Base-by-base conservation (phyloP, 1,140 invertebrate genomes). In the Anadara kagoshimensis region DNA sequence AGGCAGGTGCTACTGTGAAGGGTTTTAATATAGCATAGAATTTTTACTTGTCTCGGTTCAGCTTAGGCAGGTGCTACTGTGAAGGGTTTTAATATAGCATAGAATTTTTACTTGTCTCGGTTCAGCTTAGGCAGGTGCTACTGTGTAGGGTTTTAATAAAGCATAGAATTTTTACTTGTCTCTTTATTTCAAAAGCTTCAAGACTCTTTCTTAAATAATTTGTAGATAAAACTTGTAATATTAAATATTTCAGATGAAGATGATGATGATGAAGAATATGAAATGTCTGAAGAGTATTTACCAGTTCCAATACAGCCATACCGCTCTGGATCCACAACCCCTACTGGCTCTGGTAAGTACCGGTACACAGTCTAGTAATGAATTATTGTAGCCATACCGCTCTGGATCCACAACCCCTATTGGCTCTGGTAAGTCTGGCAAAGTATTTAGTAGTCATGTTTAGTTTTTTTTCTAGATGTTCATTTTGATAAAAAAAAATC, bases 241-340 rank as follows among this genome's bases (percentile, higher is more conserved):
- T 0, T 41, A 16, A 5, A n/a, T 41, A 41, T n/a, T 59, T 29
- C 57, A 59, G 36, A 41, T 1, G 20, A 18, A 59, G 57, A 59
- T 41, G 57, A 59, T 8, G 57, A 59, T 24, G 57, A 59, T 36
- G 57, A 59, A 0, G 57, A 59, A n/a, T 24, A 59, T 41, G n/a
- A 29, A 12, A 14, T 41, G 3, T 41, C 36, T 18, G 57, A 59
- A 36, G 18, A 16, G 5, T 5, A n/a, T 20, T 26, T 59, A 5
- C 18, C 57, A 7, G 29, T 59, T 12, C 57, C 57, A n/a, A 59
- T 59, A 7, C 26, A 41, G 43, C 57, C 57, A 16, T 41, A 29
- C 36, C 57, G 36, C 1, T 59, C 57, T 11, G 57, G 57, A 59
- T 20, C 57, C 20, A 59, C 8, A 29, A n/a, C 57, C 10, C 57